Evolutionary conservation across 2,797 vertebrate genomes (phyloP).

Genomic region (Poeciliopsis presidionis): DNA sequence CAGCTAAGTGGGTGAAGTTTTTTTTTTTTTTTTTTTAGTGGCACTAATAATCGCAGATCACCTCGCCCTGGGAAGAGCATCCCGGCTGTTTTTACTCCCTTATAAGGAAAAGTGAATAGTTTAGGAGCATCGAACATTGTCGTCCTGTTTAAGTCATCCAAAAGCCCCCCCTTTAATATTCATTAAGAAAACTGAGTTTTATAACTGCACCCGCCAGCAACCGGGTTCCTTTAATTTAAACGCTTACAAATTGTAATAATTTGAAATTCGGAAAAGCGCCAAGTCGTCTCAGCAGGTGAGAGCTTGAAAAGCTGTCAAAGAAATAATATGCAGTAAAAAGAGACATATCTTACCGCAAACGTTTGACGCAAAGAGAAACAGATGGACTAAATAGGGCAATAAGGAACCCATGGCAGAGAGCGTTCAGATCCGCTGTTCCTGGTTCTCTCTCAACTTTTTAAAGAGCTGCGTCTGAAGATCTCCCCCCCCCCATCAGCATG

Average conservation of each 20-base stretch:
- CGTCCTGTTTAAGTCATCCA: too few species aligned
- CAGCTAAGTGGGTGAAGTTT: not conserved
- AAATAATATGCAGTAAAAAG: not conserved
- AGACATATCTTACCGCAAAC: constrained; percentile 62
- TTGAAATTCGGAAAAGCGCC: not conserved
- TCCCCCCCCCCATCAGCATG: not conserved
- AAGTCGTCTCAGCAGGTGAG: constrained; percentile 40
- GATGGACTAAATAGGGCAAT: not conserved
- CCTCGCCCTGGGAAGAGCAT: constrained; percentile 14
- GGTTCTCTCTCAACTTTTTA: not conserved
- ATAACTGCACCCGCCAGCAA: not conserved
- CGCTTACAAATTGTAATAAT: too few species aligned
- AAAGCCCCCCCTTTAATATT: not conserved
- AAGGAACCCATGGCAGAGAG: constrained; percentile 56
- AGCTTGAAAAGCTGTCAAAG: not conserved
- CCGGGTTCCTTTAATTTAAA: not conserved
- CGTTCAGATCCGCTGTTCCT: constrained; percentile 3
- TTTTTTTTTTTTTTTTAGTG: not conserved
- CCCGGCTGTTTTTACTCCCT: constrained; percentile 54
- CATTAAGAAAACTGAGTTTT: not conserved
- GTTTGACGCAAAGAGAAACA: constrained; percentile 27
- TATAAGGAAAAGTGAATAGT: constrained; percentile 62
- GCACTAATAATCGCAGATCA: not conserved
- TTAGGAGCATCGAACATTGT: not conserved
- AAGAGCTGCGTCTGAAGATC: not conserved